Base-by-base conservation (phyloP, 2,113 vertebrate species). In the Symphodus melops region DNA sequence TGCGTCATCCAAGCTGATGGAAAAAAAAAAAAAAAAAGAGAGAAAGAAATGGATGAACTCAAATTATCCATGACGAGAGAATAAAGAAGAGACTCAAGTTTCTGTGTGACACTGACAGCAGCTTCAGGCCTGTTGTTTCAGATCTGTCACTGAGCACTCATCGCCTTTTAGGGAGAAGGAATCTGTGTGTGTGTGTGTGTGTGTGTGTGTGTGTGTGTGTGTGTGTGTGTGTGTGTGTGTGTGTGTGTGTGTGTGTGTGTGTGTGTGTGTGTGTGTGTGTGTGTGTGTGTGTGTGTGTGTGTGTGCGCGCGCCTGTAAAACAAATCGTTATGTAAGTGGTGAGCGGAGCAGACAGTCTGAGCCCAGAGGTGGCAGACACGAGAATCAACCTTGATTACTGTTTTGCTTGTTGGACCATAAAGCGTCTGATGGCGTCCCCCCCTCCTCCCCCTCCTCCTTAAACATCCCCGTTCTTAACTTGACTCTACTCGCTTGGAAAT, bases 141-240 rank as follows among this genome's bases (percentile, higher is more conserved):
- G 20, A 51, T 51, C 17, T 51, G 19, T 51, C 19, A 20, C 19
- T 9, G 13, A 25, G 11, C 20, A 21, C 37, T 37, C 49, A 54
- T 28, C 9, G 21, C 39, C 53, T 68, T 68, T 57, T 68, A 68
- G 39, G 66, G 52, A 57, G 23, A 42, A 20, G 17, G 53, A 68
- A 8, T 25, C 53, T 19, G 6, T 17, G 13, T 23, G 19, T 42
- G 20, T 33, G 13, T n/a, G 17, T 51, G 19, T 51, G 8, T n/a
- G 6, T 51, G 14, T 48, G 14, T 48, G 46, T 48, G 46, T 48
- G 46, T 48, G 46, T 48, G 46, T 48, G 46, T 19, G 46, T 48
- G 46, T 48, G 46, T 48, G 46, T 48, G 46, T 19, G 46, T 17
- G 16, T 48, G 42, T 46, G 42, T 46, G 28, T 51, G 28, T 65